Base-by-base conservation (phyloP, 1,140 invertebrate genomes). In the Anadara kagoshimensis region DNA sequence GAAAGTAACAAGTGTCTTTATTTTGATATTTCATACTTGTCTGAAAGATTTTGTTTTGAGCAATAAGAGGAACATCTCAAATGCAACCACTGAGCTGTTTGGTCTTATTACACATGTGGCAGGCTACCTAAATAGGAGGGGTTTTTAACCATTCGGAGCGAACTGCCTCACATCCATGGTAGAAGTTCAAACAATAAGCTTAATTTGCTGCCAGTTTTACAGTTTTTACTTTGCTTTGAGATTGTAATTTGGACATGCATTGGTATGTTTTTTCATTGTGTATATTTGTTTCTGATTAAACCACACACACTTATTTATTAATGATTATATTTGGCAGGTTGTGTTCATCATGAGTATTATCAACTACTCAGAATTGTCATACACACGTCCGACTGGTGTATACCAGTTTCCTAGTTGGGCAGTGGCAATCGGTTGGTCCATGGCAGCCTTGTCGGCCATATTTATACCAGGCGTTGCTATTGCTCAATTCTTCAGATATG, bases 381-480 rank as follows among this genome's bases (percentile, higher is more conserved):
- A 87, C 66, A 72, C 29, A 11, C 64, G 79, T 20, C 79, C 82
- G 18, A 64, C 68, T 24, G 72, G 72, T 1, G 67, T 43, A 0
- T 86, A 90, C 29, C 45, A 65, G 0, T 93, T 92, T 83, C 93
- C 93, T 0, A 58, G 76, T 4, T 93, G 93, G 93, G 91, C 92
- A 1, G 85, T 92, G 16, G 71, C 56, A 2, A 68, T 93, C 12
- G 93, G 93, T 3, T 93, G 93, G 93, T 69, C 79, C 11, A 90
- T 91, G 43, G 93, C 92, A 57, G 67, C 88, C 0, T 76, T 89
- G 16, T 92, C 92, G 10, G 91, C 93, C 68, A 75, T 92, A 0
- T 92, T 88, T 66, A 92, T 93, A 74, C 92, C 92, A 10, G 78
- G 90, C 10, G 91, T 92, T 68, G 86, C 90, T 5, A 54, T 93